Evolutionary conservation across 92 coral and sea anemone genomes (phyloP), one percentile per base, ranked within the genome.

Genomic region (Porites lobata): DNA sequence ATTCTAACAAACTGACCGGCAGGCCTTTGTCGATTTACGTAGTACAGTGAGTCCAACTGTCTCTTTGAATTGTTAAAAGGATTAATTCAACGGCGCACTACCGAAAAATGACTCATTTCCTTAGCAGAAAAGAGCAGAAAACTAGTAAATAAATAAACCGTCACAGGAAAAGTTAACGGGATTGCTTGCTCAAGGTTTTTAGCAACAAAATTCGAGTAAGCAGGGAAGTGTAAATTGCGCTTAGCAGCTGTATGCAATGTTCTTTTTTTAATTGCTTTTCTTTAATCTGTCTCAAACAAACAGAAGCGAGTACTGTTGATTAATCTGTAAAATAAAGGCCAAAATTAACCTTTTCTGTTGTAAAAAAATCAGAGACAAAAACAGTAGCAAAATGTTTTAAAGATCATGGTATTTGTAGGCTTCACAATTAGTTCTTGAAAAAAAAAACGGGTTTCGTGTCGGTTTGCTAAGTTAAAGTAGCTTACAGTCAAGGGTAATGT

Each of bases 181-280:
- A 8, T 1, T 56, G 19, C 32, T 6, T 4, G 8, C 20, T 6
- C 43, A 26, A 38, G 47, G 9, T 21, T 68, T 81, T 81, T 17
- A 68, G 62, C 66, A 5, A 56, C 52, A 81, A 10, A 82, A 56
- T 43, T 69, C 59, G 52, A 69, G 52, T 68, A 71, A 82, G 78
- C 56, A 50, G 15, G 19, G 14, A 57, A 47, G 87, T 63, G 73
- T 50, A 73, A 84, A 73, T 84, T 74, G 61, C 61, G 65, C 6
- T 20, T 10, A 20, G 38, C 87, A 84, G 80, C 61, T 84, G 87
- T 84, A 4, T 72, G 20, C 22, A 4, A 18, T 24, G 50, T 70
- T 72, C 70, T 71, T 59, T 19, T 17, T n/a, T 17, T 83, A 83
- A 83, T 83, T 72, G 71, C 79, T 63, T 72, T 71, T 71, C 47